Evolutionary conservation across 2,888 invertebrate genomes (phyloP), one percentile per base, ranked within the genome.

Genomic region (Congeria kusceri): DNA sequence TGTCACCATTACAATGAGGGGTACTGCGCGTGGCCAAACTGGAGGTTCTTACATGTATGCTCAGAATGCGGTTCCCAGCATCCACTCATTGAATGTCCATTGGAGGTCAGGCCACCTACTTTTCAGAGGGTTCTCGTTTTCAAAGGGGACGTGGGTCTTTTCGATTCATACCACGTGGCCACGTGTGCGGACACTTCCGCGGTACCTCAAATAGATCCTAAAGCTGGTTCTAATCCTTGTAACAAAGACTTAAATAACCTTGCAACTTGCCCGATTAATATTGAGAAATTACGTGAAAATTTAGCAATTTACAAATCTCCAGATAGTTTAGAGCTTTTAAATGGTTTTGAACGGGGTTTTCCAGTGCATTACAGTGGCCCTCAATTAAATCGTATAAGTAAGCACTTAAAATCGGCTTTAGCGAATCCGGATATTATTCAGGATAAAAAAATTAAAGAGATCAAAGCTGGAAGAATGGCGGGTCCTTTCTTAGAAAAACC

Each of bases 331-430:
- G n/a, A n/a, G n/a, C n/a, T n/a, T n/a, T n/a, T n/a, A n/a, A n/a
- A n/a, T n/a, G n/a, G n/a, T n/a, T n/a, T n/a, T n/a, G n/a, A 3
- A 46, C 29, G 32, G 32, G 69, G 70, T 25, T 70, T 76, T 70
- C 20, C 0, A 11, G 23, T 75, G 20, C 57, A 69, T n/a, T 75
- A 58, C 29, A 44, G 20, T 1, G 75, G 75, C 11, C 58, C 58
- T 2, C 27, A 59, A 25, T 15, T 7, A 13, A 20, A 29, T 25
- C 25, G 0, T n/a, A 27, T 59, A 13, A 9, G 20, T 3, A 65
- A 59, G 23, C 59, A 59, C n/a, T 49, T 62, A 7, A 28, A n/a
- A 20, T 69, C 69, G 0, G 27, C 61, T 2, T 11, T 32, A 1
- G 1, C 5, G 15, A 62, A 61, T n/a, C n/a, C n/a, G n/a, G n/a